Conservation (phyloP, 2,113 vertebrate species). For the Coryphaenoides rupestris region DNA sequence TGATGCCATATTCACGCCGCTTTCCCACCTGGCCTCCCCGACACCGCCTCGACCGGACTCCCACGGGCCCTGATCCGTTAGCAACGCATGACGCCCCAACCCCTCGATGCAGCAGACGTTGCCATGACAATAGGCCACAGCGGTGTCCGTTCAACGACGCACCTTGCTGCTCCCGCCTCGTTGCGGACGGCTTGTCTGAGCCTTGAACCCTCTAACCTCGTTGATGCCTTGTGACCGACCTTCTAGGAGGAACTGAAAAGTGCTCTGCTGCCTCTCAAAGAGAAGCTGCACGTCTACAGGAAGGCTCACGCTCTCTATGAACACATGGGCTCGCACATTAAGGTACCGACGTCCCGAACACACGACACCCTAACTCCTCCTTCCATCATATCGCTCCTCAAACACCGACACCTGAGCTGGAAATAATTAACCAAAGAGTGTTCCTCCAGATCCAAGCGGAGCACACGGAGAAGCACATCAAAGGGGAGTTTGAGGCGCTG, state of each 20-base stretch:
- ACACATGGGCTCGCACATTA: conserved; percentile 66
- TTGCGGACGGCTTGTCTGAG: conserved; percentile 40
- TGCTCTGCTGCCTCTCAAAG: conserved; percentile 68
- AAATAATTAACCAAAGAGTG: neutral
- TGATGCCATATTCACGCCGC: conserved; percentile 36
- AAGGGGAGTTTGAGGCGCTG: conserved; percentile 68
- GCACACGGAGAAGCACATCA: conserved; percentile 71
- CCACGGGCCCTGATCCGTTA: too few species aligned
- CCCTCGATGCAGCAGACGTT: conserved; percentile 14
- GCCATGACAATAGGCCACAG: neutral
- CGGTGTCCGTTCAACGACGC: conserved; percentile 5
- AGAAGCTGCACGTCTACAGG: conserved; percentile 66
- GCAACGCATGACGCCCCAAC: too few species aligned
- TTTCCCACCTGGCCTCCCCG: conserved; percentile 8
- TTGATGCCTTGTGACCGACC: conserved; percentile 34
- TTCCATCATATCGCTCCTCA: conserved; percentile 5
- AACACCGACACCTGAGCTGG: neutral
- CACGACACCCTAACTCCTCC: too few species aligned
- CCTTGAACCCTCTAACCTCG: conserved; percentile 32
- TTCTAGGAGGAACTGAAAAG: conserved; percentile 73
- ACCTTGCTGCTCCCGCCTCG: conserved; percentile 20
- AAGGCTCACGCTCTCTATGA: conserved; percentile 60
- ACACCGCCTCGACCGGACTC: neutral
- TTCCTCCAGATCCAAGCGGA: conserved; percentile 63
- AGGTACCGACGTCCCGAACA: conserved; percentile 52